A percentile compares a stretch with the other conserved stretches of the same genome.
phyloP scores from a whole-genome alignment of 2,113 vertebrate genomes.

The Chaetodon auriga region DNA sequence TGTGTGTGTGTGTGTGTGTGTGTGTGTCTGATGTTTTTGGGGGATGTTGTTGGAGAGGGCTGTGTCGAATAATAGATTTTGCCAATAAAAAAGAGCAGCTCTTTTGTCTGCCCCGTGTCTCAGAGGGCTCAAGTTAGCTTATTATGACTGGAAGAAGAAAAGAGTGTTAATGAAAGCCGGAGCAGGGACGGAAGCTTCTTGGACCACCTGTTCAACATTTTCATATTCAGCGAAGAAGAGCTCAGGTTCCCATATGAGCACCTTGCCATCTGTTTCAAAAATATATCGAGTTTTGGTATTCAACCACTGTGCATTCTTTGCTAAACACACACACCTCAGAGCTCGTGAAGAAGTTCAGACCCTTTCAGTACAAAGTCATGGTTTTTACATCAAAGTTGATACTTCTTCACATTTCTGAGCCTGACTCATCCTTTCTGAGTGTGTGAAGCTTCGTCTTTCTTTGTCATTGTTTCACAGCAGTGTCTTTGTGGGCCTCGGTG shows the following conservation, averaged over 20 bases:
- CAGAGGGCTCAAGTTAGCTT: conserved; percentile 24
- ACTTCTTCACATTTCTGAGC: not conserved
- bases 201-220: conserved; percentile 74
- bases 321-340: conserved; percentile 45
- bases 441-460: not conserved
- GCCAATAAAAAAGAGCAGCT: not conserved
- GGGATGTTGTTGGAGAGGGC: not conserved
- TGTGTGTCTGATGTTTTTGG: not conserved
- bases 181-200: conserved; percentile 51
- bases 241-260: conserved; percentile 66
- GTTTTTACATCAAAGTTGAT: not conserved
- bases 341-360: not conserved
- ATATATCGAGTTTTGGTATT: conserved; percentile 53
- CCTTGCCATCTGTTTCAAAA: conserved; percentile 73
- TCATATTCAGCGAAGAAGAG: conserved; percentile 69
- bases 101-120: conserved; percentile 30
- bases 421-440: not conserved
- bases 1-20: not conserved
- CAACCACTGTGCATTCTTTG: conserved; percentile 50
- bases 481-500: not conserved
- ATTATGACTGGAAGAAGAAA: conserved; percentile 59
- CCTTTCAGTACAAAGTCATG: not conserved
- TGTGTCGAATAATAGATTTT: conserved; percentile 15
- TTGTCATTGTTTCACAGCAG: not conserved
- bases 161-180: conserved; percentile 57